A percentile compares a stretch with the other conserved stretches of the same genome.
These are phyloP conservation scores for Gasterosteus nipponicus DNA, from an alignment of 2,113 vertebrate species.

Conservation along the genomic window DNA sequence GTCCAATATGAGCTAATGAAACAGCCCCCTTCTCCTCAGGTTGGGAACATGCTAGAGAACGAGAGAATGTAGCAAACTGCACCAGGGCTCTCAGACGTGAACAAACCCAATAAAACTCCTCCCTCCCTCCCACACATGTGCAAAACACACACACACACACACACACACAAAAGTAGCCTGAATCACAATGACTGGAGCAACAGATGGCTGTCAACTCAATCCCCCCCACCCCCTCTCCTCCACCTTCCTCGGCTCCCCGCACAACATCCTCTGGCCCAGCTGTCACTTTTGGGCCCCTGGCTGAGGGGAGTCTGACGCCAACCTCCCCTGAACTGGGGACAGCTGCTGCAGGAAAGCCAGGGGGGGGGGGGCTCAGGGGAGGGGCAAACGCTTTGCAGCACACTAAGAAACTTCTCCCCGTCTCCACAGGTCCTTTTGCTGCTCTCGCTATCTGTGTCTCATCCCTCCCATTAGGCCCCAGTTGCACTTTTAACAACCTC, in stretches of 20 bases:
- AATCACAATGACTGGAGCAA: slow-evolving; percentile 80
- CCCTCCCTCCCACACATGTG: slow-evolving; percentile 39
- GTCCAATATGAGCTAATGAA: slow-evolving; percentile 33
- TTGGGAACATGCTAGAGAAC: slow-evolving; percentile 23
- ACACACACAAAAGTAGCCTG: slow-evolving; percentile 58
- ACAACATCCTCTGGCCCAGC: slow-evolving; percentile 77
- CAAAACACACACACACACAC: slow-evolving; percentile 40
- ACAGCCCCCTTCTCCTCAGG: slow-evolving; percentile 42
- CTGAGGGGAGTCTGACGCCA: slow-evolving; percentile 72
- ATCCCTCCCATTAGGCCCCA: slow-evolving; percentile 39
- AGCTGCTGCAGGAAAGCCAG: slow-evolving; percentile 68
- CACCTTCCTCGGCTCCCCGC: slow-evolving; percentile 32
- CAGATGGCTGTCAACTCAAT: slow-evolving; percentile 80
- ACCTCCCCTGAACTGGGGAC: slow-evolving; percentile 66
- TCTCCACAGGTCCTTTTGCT: slow-evolving; percentile 33
- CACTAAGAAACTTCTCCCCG: slow-evolving; percentile 50
- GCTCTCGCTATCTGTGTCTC: slow-evolving; percentile 21
- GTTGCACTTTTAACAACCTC: slow-evolving; percentile 31
- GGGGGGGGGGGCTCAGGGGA: background rate
- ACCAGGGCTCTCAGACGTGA: slow-evolving; percentile 42
- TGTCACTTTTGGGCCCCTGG: slow-evolving; percentile 69
- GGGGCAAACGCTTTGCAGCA: slow-evolving; percentile 20
- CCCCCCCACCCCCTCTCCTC: slow-evolving; percentile 45
- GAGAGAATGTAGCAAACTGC: slow-evolving; percentile 44
- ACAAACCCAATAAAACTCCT: slow-evolving; percentile 63